Base-by-base conservation (phyloP, 2,797 vertebrate genomes). In the Cetoscarus ocellatus region DNA sequence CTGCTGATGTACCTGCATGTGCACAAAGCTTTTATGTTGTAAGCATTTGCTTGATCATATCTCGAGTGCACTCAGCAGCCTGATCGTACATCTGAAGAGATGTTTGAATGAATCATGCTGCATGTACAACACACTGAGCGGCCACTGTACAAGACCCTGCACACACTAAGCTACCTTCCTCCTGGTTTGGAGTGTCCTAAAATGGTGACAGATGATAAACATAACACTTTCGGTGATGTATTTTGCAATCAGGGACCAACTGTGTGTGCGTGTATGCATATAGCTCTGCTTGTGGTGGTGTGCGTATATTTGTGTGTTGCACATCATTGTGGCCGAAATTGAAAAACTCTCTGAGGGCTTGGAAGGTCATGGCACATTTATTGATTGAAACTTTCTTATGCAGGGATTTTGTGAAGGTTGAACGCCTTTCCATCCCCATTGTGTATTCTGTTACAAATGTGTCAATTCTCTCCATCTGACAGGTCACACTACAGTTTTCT, bases 311-410 rank as follows among this genome's bases (percentile, higher is more conserved):
- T 80, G 63, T 77, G 82, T 75, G 63, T 79, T 72, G 73, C 67
- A 56, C 80, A 70, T 89, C 78, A 88, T 84, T 88, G 77, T 88
- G 75, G 78, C 84, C 56, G 76, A 59, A 75, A 90, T 78, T 92
- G 85, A 90, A 91, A 87, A 87, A 75, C 81, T 83, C 79, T 86
- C 70, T 40, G 54, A 67, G 75, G 83, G 65, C 64, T n/a, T 79
- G 51, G 55, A 70, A 82, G 84, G 82, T 86, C 79, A 74, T 44
- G 82, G 78, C 74, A 84, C 84, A 80, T 82, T 83, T 87, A 90
- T 90, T 89, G 86, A 91, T 88, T 82, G 65, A 47, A 87, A 82
- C 78, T 87, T 90, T 90, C 79, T 86, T 83, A 80, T 82, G 69
- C 77, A 83, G 77, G 71, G 81, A 67, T 85, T 88, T 86, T 65